Evolutionary conservation across 2,113 vertebrate genomes (phyloP).

Genomic region (Alaudala cheleensis): DNA sequence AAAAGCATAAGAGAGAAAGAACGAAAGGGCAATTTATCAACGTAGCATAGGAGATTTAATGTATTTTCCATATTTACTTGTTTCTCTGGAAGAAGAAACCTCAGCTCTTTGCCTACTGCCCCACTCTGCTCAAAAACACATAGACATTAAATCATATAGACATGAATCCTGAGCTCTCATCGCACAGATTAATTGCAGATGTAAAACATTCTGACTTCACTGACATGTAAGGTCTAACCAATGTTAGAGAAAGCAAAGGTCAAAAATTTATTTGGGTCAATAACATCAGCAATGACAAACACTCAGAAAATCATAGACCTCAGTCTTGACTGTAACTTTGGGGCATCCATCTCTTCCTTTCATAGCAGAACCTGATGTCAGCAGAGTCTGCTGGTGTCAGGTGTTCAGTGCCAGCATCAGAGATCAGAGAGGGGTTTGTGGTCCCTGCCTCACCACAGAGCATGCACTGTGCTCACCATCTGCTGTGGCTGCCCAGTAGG

Average conservation of each 20-base stretch:
- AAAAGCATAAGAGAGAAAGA: not conserved
- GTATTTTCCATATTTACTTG: not conserved
- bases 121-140: not conserved
- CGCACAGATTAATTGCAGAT: not conserved
- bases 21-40: not conserved
- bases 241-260: not conserved
- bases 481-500: not conserved
- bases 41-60: accelerated
- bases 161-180: not conserved
- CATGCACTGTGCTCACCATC: accelerated
- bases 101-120: not conserved
- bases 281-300: not conserved
- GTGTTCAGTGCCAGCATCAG: not conserved
- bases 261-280: not conserved
- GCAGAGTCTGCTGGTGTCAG: not conserved
- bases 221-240: not conserved
- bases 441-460: not conserved
- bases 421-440: not conserved
- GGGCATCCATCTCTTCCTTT: not conserved
- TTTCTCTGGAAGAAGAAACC: not conserved
- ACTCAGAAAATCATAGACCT: not conserved
- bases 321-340: not conserved
- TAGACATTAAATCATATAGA: not conserved
- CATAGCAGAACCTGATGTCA: not conserved
- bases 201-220: not conserved